Base-by-base conservation (phyloP, 2,888 invertebrate genomes). In the Notodonta ziczac region DNA sequence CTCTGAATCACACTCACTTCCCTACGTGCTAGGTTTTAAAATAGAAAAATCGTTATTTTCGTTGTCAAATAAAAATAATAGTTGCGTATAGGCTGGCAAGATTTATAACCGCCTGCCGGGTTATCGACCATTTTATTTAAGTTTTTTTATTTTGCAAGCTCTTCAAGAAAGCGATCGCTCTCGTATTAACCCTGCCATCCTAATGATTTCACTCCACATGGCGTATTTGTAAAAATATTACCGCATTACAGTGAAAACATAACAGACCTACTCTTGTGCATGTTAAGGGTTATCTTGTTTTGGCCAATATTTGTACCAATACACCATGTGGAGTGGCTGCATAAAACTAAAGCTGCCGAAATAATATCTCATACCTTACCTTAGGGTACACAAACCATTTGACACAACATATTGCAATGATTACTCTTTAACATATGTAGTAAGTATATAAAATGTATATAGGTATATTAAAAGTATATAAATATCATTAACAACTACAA, bases 1-100 rank as follows among this genome's bases (percentile, higher is more conserved):
- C 85, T 79, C 75, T 73, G 55, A 77, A 86, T 88, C 87, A 88
- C 88, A 84, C 74, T 63, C 88, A 84, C 74, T 62, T 67, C 65
- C 46, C 62, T 60, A 65, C 69, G 67, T 54, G 64, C 56, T 58
- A 58, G 61, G 42, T 58, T 57, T 51, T 52, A 58, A 63, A 24
- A 54, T 40, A 40, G 35, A 63, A 55, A 55, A 51, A 42, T 62
- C 62, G 62, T 58, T 66, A 58, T 65, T 57, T 80, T 83, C 82
- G 82, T 79, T 81, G 83, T 69, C 52, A 58, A 70, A 61, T 56
- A 65, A 39, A 58, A 14, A 39, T 54, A 39, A 54, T 39, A 54
- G 12, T 54, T 40, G 46, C 10, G 46, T 46, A n/a, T 4, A n/a
- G 46, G 46, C 46, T n/a, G 46, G 5, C n/a, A 46, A 46, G n/a